A percentile compares a stretch with the other conserved stretches of the same genome.
phyloP scores from a whole-genome alignment of 92 coral and sea anemone genomes.

The Zoanthus solanderi region DNA sequence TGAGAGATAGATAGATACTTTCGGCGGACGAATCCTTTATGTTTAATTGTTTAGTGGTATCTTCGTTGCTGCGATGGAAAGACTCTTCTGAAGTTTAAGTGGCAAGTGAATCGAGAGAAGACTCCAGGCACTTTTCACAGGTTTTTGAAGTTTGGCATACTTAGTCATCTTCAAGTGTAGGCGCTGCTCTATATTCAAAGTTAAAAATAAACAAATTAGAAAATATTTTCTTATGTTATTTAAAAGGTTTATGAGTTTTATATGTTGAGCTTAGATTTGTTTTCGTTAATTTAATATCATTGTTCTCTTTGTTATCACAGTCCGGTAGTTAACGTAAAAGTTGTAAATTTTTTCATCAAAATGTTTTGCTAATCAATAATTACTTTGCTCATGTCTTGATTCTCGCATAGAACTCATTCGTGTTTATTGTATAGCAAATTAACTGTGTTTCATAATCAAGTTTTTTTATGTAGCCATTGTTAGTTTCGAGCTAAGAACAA shows the following conservation, averaged over 20 bases:
- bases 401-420: too few species aligned
- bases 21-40: not conserved
- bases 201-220: conserved; percentile 18
- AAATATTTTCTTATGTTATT: not conserved
- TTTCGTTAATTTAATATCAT: too few species aligned
- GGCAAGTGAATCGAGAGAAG: not conserved
- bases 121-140: not conserved
- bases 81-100: not conserved
- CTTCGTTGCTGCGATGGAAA: not conserved
- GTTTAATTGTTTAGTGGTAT: not conserved
- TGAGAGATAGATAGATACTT: not conserved
- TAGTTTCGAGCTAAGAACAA: too few species aligned
- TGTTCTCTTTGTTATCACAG: not conserved
- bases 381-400: too few species aligned
- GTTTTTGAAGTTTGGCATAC: not conserved
- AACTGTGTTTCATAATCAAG: too few species aligned
- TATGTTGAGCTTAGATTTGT: not conserved
- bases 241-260: not conserved
- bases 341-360: too few species aligned
- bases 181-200: conserved; percentile 28
- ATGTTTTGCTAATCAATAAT: too few species aligned
- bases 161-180: conserved; percentile 5
- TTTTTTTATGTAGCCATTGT: too few species aligned
- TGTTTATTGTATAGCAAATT: too few species aligned
- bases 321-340: too few species aligned